Conservation (phyloP, 2,797 vertebrate genomes). For the Sebastes matsubarae region DNA sequence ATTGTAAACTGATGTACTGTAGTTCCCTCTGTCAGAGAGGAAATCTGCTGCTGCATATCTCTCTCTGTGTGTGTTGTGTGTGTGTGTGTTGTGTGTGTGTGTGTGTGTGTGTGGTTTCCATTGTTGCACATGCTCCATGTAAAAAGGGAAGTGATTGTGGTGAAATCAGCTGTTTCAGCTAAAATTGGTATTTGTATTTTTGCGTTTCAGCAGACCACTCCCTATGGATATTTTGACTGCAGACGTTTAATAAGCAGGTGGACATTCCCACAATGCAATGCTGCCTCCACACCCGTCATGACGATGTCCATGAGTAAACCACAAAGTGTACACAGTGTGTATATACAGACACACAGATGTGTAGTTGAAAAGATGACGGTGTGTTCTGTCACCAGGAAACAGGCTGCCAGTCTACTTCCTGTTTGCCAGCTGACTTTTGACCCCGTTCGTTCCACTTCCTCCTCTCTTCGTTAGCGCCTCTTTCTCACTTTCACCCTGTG, state of each 20-base stretch:
- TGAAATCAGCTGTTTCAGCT: constrained; percentile 42
- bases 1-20: background rate
- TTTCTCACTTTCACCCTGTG: constrained; percentile 23
- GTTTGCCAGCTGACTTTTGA: constrained; percentile 55
- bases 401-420: constrained; percentile 55
- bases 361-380: too few relatives aligned
- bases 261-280: too few relatives aligned
- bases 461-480: background rate
- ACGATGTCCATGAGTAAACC: too few relatives aligned
- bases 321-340: too few relatives aligned
- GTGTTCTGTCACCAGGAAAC: constrained; percentile 54
- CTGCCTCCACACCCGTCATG: too few relatives aligned
- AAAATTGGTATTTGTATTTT: background rate
- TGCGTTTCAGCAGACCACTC: background rate
- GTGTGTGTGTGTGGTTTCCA: background rate
- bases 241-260: background rate
- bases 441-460: constrained; percentile 13
- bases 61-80: background rate
- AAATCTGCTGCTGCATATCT: background rate
- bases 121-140: constrained; percentile 16
- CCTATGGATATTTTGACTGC: background rate
- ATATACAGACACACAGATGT: too few relatives aligned
- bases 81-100: background rate
- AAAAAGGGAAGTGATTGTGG: constrained; percentile 47
- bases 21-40: background rate